Conservation (phyloP, 2,888 invertebrate species). For the Noctua pronuba region DNA sequence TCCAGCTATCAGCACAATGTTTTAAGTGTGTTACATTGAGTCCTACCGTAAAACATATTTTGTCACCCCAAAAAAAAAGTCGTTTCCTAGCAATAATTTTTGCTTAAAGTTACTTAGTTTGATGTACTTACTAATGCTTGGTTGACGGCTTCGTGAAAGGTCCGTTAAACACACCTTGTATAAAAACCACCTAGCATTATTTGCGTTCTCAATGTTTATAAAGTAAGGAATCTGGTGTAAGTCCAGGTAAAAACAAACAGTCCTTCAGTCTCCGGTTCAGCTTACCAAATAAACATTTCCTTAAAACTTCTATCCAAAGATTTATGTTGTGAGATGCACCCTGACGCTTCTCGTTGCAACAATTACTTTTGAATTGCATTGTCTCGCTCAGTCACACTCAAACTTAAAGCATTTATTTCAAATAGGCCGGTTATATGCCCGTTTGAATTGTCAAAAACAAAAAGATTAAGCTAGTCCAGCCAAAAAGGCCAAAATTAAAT, state of each 20-base stretch:
- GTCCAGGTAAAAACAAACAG: slow-evolving; percentile 14
- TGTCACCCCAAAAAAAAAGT: too few species aligned
- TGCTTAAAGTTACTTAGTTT: too few species aligned
- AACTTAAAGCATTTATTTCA: neutral
- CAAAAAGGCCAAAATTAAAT: neutral
- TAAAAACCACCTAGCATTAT: neutral
- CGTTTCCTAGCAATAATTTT: too few species aligned
- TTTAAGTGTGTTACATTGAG: too few species aligned
- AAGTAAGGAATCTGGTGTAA: slow-evolving; percentile 10
- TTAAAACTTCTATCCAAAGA: neutral
- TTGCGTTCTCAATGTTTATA: slow-evolving; percentile 4
- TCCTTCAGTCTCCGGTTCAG: slow-evolving; percentile 11
- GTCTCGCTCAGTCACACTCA: neutral
- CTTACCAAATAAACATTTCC: slow-evolving; percentile 38
- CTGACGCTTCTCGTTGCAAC: neutral
- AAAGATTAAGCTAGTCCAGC: neutral
- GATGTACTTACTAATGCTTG: too few species aligned
- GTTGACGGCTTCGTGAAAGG: too few species aligned
- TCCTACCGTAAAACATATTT: too few species aligned
- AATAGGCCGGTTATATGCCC: neutral
- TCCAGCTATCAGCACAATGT: too few species aligned
- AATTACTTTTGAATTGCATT: neutral
- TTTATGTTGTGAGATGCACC: neutral
- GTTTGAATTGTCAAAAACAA: neutral
- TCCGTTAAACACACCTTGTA: too few species aligned